Evolutionary conservation across 1,140 invertebrate genomes (phyloP).

Genomic region (Cotesia chilonis): DNA sequence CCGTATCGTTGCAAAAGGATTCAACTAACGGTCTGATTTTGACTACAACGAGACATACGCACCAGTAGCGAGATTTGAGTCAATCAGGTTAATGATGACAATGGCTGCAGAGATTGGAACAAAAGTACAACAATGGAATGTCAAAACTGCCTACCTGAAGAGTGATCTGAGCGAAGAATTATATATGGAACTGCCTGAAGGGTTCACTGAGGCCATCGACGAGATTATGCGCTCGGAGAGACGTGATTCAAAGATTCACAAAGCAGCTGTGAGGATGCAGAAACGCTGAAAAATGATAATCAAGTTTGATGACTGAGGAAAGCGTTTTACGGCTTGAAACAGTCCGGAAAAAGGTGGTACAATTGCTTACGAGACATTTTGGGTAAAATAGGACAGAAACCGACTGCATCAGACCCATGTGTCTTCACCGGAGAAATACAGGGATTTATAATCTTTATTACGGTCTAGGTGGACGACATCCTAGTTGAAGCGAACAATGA

Average conservation of each 20-base stretch:
- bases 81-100: constrained; percentile 8
- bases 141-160: too few species aligned
- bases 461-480: constrained; percentile 14
- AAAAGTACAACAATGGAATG: constrained; percentile 8
- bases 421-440: too few species aligned
- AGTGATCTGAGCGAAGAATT: too few species aligned
- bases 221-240: constrained; percentile 1
- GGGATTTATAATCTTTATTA: constrained; percentile 34
- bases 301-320: constrained; percentile 46
- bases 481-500: constrained; percentile 42
- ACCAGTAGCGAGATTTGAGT: constrained; percentile 31
- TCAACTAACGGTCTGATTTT: constrained; percentile 30
- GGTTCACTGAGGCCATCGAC: background rate
- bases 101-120: constrained; percentile 1
- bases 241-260: constrained; percentile 2
- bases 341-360: constrained; percentile 53
- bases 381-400: background rate
- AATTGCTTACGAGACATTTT: constrained; percentile 40
- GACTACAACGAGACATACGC: constrained; percentile 48
- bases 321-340: constrained; percentile 52
- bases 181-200: too few species aligned
- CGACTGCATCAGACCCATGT: too few species aligned
- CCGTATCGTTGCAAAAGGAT: constrained; percentile 37
- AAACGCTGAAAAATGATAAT: constrained; percentile 27
- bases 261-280: constrained; percentile 8